Base-by-base conservation (phyloP, 2,888 invertebrate genomes). In the Hydroisotoma schaefferi region DNA sequence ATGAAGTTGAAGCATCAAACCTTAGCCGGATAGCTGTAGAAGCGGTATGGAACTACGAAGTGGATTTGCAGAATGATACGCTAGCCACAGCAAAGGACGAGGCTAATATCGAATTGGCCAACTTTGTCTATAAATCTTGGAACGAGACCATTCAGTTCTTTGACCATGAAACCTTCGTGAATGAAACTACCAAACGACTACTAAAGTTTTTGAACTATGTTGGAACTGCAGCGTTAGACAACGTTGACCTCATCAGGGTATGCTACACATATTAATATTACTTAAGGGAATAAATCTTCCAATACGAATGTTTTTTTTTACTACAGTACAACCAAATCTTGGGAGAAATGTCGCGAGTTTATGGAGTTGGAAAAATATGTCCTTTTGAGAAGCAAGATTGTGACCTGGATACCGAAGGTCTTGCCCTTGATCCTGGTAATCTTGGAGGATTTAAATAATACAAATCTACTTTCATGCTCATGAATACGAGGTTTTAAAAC, bases 321-420 rank as follows among this genome's bases (percentile, higher is more conserved):
- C 59, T 57, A 18, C 56, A 76, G 75, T 74, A 75, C 51, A 75
- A 75, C 55, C 55, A 63, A 55, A 61, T 75, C 43, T 66, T 73
- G 25, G 80, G 84, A 0, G 85, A 88, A 75, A 89, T 90, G 89
- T 87, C 87, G 74, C 87, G 87, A 70, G 80, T 85, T 27, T 89
- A 87, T 77, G 84, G 85, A 62, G 82, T 84, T 18, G 85, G 86
- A 0, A 84, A 84, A 74, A 81, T 89, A 40, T 90, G 89, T 72
- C 86, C 87, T 0, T 78, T 74, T 52, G 63, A 65, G 2, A 76
- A 77, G 5, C 75, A 76, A 68, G 75, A 74, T 29, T 81, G 81
- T 58, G 75, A 79, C 67, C 68, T 80, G 23, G 56, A 33, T 15
- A 48, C 55, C 3, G 70, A 71, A 40, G 84, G 87, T 74, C 77